Evolutionary conservation across 2,113 vertebrate genomes (phyloP).

Genomic region (Glaucomys volans): DNA sequence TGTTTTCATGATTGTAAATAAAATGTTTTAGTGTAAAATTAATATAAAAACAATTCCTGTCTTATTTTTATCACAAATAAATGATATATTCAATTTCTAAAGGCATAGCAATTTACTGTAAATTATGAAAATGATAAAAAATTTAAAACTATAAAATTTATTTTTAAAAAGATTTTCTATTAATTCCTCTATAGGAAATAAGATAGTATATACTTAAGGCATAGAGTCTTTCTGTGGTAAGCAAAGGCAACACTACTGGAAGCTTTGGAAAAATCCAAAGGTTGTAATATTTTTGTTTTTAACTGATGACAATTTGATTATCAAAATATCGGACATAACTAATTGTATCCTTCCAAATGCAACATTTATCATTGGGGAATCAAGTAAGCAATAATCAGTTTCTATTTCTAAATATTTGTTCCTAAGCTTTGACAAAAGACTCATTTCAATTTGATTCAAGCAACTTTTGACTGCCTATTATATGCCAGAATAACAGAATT

Average conservation of each 20-base stretch:
- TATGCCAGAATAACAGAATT: slow-evolving; percentile 36
- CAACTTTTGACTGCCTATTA: slow-evolving; percentile 7
- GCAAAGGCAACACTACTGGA: slow-evolving; percentile 18
- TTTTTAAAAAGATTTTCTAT: slow-evolving; percentile 24
- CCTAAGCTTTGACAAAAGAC: slow-evolving; percentile 38
- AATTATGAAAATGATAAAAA: slow-evolving; percentile 36
- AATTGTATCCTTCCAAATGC: slow-evolving; percentile 4
- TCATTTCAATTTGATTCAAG: slow-evolving; percentile 50
- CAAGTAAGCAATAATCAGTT: not conserved
- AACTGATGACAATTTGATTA: slow-evolving; percentile 46
- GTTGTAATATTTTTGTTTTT: slow-evolving; percentile 32
- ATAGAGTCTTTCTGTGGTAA: not conserved
- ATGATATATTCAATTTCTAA: slow-evolving; percentile 29
- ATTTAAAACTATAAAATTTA: not conserved
- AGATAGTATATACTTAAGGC: not conserved
- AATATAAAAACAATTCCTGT: not conserved
- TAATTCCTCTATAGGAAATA: not conserved
- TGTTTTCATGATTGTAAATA: slow-evolving; percentile 14
- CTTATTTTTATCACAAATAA: slow-evolving; percentile 49
- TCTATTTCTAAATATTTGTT: slow-evolving; percentile 60
- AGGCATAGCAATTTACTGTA: slow-evolving; percentile 13
- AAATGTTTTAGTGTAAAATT: slow-evolving; percentile 41
- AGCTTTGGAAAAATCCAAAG: slow-evolving; percentile 27
- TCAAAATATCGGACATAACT: not conserved
- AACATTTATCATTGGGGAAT: slow-evolving; percentile 13